Base-by-base conservation (phyloP, 2,888 invertebrate species). In the Lycophotia porphyrea region DNA sequence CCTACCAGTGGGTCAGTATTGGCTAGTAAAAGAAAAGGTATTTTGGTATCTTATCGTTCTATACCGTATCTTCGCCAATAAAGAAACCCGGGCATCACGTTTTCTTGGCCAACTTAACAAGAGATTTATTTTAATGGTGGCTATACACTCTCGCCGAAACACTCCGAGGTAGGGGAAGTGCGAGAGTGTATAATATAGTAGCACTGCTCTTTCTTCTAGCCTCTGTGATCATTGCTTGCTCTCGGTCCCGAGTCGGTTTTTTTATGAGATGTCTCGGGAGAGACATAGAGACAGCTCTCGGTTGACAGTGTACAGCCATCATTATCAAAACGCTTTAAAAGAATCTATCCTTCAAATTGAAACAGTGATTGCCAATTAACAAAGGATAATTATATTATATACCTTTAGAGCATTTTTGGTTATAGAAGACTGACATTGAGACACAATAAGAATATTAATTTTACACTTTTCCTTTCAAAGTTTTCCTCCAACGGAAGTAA, bases 381-480 rank as follows among this genome's bases (percentile, higher is more conserved):
- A 47, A 18, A 67, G 2, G 24, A 5, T 8, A 27, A 21, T 5
- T 9, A 66, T n/a, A n/a, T n/a, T 44, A 70, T 34, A 44, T 34
- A 31, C 4, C 21, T 15, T 34, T n/a, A 18, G 1, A 39, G 3
- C 5, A 47, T 21, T 49, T 31, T 31, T n/a, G 0, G 34, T 21
- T 49, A 21, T n/a, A 39, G 13, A 74, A 52, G 5, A 63, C 9
- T 5, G 27, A 39, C 13, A 52, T 18, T 27, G 27, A 27, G 15
- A 39, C 4, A n/a, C 39, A 70, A n/a, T 71, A 49, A 31, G 31
- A 74, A 61, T 42, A 42, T 27, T 65, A n/a, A 31, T 39, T 34
- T 15, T 24, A 69, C 21, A 60, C 44, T 52, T 71, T 76, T 81
- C 68, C 69, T 72, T 69, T 49, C 34, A 61, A 49, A 15, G 15